phyloP scores from a whole-genome alignment of 2,113 vertebrate genomes.

The Gadus chalcogrammus region DNA sequence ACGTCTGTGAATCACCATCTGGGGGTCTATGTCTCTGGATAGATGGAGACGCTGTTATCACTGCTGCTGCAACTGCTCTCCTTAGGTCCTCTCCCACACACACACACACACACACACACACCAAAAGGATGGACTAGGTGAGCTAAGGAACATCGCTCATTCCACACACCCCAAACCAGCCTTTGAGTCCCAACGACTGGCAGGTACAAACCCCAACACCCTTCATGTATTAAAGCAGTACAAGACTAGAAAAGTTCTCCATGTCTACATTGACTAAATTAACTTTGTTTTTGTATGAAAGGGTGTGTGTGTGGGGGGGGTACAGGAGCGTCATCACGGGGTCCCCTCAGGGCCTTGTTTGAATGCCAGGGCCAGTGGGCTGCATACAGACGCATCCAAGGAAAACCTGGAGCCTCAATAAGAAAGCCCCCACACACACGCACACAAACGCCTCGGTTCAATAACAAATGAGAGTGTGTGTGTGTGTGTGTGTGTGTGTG shows the following conservation, averaged over 20 bases:
- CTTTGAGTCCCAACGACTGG: not conserved
- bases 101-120: slow-evolving; percentile 9
- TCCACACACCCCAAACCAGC: not conserved
- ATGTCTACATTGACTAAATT: not conserved
- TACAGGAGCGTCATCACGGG: too few species aligned
- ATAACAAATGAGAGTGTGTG: slow-evolving; percentile 69
- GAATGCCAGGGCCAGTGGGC: slow-evolving; percentile 34
- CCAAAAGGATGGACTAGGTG: too few species aligned
- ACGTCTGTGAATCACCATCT: too few species aligned
- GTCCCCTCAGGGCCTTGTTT: not conserved
- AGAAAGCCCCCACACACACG: slow-evolving; percentile 31
- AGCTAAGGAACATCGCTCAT: not conserved
- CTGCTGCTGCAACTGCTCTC: too few species aligned
- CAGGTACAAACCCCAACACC: slow-evolving; percentile 7
- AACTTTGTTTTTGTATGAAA: not conserved
- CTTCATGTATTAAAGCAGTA: not conserved
- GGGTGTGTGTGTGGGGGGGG: too few species aligned
- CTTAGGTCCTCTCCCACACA: too few species aligned
- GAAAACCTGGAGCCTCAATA: slow-evolving; percentile 65
- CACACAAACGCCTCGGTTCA: slow-evolving; percentile 53
- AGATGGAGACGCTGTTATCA: too few species aligned
- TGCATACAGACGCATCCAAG: slow-evolving; percentile 3
- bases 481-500: too few species aligned
- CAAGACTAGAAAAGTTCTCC: not conserved
- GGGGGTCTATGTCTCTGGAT: too few species aligned